Conservation (phyloP, 2,113 vertebrate genomes). For the Thamnaconus septentrionalis region DNA sequence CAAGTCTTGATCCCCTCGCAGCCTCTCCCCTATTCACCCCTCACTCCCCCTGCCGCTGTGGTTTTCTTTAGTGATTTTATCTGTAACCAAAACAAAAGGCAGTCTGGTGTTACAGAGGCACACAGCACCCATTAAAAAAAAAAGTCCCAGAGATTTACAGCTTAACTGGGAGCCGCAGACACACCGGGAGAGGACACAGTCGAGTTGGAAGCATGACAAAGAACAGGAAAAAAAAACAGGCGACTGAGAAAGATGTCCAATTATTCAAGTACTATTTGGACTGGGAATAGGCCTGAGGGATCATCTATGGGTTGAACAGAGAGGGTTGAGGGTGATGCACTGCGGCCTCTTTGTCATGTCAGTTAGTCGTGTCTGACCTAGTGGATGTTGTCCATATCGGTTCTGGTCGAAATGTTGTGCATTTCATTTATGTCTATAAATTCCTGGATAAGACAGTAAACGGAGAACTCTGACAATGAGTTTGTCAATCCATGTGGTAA, state of each 20-base stretch:
- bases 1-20: slow-evolving; percentile 8
- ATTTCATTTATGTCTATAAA: background rate
- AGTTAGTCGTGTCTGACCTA: too few species aligned
- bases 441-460: too few species aligned
- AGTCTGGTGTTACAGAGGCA: slow-evolving; percentile 44
- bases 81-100: slow-evolving; percentile 71
- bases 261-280: too few species aligned
- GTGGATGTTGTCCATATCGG: too few species aligned
- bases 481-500: too few species aligned
- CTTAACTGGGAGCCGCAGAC: slow-evolving; percentile 18
- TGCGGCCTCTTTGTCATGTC: too few species aligned
- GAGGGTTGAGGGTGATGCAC: too few species aligned
- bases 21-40: slow-evolving; percentile 3
- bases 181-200: slow-evolving; percentile 1
- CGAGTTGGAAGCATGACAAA: background rate
- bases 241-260: background rate
- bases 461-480: too few species aligned
- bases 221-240: background rate
- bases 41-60: slow-evolving; percentile 25
- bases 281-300: too few species aligned
- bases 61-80: slow-evolving; percentile 64
- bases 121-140: slow-evolving; percentile 43
- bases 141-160: slow-evolving; percentile 35
- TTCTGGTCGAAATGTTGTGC: too few species aligned
- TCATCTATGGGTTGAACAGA: too few species aligned